phyloP scores from a whole-genome alignment of 2,113 vertebrate genomes.

The Micronycteris hirsuta region DNA sequence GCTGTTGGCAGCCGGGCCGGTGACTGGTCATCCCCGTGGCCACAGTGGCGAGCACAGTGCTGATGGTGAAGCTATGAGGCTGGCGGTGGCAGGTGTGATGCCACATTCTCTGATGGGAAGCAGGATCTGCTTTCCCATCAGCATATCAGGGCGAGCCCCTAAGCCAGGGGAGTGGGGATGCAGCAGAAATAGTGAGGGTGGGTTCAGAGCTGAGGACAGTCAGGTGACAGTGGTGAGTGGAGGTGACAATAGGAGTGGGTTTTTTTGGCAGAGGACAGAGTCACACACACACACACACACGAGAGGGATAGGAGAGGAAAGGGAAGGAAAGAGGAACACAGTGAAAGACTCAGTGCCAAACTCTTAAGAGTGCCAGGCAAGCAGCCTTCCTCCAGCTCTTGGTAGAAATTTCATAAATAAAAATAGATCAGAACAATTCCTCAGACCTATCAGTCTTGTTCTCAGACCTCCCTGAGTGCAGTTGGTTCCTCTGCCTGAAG shows the following conservation, averaged over 20 bases:
- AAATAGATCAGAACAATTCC: background rate
- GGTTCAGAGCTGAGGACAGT: background rate
- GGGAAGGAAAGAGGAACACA: background rate
- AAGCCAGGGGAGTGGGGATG: accelerated
- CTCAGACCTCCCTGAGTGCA: background rate
- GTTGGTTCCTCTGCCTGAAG: background rate
- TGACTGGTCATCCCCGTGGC: background rate
- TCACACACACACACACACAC: background rate
- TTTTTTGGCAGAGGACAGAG: background rate
- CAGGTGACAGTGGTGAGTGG: too few relatives aligned
- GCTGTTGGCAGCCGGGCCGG: background rate
- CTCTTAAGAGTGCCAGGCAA: background rate
- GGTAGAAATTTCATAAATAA: background rate
- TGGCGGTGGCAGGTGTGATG: background rate
- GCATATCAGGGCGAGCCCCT: background rate
- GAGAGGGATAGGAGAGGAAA: too few relatives aligned
- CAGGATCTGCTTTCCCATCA: background rate
- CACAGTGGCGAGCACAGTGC: accelerated
- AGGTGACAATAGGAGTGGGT: background rate
- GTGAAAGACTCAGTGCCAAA: background rate
- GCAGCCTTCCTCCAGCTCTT: background rate
- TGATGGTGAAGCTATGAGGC: too few relatives aligned
- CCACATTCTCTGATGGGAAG: accelerated
- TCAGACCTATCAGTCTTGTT: background rate
- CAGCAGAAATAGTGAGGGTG: background rate